phyloP scores from a whole-genome alignment of 2,113 vertebrate species.

The Apus apus region DNA sequence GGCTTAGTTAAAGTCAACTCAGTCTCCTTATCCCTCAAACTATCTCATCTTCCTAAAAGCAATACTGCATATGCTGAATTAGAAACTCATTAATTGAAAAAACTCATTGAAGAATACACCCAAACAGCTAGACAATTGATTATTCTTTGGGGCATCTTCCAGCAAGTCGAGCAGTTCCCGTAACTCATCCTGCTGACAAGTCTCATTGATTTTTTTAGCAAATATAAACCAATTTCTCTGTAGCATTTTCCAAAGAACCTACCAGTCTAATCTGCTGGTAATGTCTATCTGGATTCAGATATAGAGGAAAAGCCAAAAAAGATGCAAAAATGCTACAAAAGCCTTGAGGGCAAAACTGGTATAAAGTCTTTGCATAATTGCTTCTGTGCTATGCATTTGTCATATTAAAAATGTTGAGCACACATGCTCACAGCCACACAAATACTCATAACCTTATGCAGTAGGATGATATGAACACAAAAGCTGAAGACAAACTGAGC shows the following conservation, averaged over 20 bases:
- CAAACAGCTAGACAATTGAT: not conserved
- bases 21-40: not conserved
- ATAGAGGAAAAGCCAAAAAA: not conserved
- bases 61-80: not conserved
- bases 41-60: not conserved
- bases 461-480: not conserved
- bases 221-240: not conserved
- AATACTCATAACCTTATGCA: not conserved
- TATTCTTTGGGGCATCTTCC: not conserved
- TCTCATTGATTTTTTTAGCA: not conserved
- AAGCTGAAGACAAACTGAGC: not conserved
- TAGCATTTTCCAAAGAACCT: not conserved
- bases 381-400: not conserved
- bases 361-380: not conserved
- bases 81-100: not conserved
- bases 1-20: not conserved
- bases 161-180: not conserved
- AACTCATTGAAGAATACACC: not conserved
- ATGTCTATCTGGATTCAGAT: not conserved
- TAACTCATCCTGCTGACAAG: not conserved
- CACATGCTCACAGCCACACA: fast-evolving
- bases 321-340: not conserved
- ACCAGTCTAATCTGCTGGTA: not conserved
- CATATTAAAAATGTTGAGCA: not conserved
- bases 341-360: not conserved